These are phyloP conservation scores for Neopipo cinnamomea DNA, from an alignment of 2,113 vertebrate species.

Conservation along the genomic window DNA sequence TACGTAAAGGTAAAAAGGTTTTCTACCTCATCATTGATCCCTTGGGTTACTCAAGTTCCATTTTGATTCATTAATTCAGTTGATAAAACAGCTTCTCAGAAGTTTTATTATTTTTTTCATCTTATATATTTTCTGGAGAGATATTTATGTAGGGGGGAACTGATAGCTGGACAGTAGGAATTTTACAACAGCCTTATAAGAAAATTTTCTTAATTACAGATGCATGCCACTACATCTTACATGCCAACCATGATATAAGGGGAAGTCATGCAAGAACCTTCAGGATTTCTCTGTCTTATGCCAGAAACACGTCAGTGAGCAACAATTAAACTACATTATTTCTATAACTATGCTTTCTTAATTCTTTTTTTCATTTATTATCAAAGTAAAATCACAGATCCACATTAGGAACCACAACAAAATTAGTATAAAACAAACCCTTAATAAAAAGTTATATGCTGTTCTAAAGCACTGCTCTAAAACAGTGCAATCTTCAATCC, in stretches of 20 bases:
- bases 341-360: neutral
- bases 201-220: neutral
- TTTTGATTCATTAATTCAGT: neutral
- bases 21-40: neutral
- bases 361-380: neutral
- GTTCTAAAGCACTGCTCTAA: neutral
- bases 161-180: neutral
- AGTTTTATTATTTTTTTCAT: neutral
- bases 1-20: slow-evolving; percentile 17
- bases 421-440: neutral
- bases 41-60: neutral
- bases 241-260: neutral
- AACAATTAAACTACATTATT: neutral
- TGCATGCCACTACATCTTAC: neutral
- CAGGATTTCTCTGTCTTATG: neutral
- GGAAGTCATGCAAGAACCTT: neutral
- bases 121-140: neutral
- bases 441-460: neutral
- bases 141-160: neutral
- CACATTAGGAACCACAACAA: neutral
- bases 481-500: neutral
- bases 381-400: neutral
- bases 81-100: neutral
- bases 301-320: neutral
- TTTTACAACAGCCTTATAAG: neutral